Conservation (phyloP, 2,113 vertebrate species). For the Halichoerus grypus region DNA sequence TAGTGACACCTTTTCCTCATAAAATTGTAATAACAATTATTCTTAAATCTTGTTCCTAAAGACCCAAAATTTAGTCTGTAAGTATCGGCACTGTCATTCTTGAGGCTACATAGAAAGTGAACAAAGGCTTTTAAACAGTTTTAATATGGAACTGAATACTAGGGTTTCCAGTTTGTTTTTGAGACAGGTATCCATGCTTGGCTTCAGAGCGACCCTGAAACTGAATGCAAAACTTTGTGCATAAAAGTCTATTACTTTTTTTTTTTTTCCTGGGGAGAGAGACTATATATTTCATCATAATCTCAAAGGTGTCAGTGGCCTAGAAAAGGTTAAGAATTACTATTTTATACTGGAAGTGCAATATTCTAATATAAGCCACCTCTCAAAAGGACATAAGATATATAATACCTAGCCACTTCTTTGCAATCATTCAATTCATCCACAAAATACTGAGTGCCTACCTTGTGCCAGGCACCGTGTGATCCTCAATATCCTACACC, state of each 20-base stretch:
- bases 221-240: conserved; percentile 20
- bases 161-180: conserved; percentile 22
- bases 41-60: conserved; percentile 53
- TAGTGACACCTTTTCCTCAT: conserved; percentile 40
- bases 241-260: conserved; percentile 5
- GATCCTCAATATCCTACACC: background rate
- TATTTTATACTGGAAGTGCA: background rate
- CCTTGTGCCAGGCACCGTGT: background rate
- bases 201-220: conserved; percentile 33
- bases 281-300: conserved; percentile 44
- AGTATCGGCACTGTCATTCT: background rate
- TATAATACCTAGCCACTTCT: background rate
- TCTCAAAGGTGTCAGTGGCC: conserved; percentile 43
- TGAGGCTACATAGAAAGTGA: background rate
- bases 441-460: background rate
- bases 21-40: conserved; percentile 25
- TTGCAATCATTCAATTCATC: conserved; percentile 30
- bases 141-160: background rate
- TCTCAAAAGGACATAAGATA: background rate
- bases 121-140: conserved; percentile 47
- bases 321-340: conserved; percentile 57
- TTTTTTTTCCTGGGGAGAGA: background rate
- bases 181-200: background rate
- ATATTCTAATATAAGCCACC: background rate
- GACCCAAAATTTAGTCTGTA: conserved; percentile 26